These are phyloP conservation scores for Brachionus manjavacas DNA, from an alignment of 1,140 invertebrate species.

Conservation along the genomic window DNA sequence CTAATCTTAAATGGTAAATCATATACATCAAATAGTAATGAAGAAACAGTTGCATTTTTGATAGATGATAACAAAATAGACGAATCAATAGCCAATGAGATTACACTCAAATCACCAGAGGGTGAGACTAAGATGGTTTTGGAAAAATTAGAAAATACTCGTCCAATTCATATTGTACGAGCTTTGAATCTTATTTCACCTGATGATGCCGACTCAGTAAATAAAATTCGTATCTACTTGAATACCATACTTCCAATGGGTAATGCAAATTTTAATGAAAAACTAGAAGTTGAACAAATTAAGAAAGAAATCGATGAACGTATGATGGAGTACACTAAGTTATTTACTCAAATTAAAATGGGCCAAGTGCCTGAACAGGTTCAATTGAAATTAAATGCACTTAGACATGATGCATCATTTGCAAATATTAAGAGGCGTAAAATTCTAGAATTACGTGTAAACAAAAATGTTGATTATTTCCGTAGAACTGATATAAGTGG, in stretches of 20 bases:
- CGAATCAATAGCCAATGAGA: neutral
- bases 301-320: slow-evolving; percentile 30
- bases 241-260: neutral
- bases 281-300: slow-evolving; percentile 10
- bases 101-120: slow-evolving; percentile 5
- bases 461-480: slow-evolving; percentile 34
- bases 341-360: slow-evolving; percentile 28
- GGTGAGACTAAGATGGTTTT: neutral
- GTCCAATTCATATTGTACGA: slow-evolving; percentile 28
- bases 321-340: slow-evolving; percentile 16
- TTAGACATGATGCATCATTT: slow-evolving; percentile 30
- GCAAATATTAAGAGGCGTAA: neutral
- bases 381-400: slow-evolving; percentile 7
- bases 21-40: slow-evolving; percentile 31
- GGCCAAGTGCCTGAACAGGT: slow-evolving; percentile 27
- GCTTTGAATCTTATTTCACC: slow-evolving; percentile 13
- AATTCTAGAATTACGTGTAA: slow-evolving; percentile 8
- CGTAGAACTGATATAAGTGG: slow-evolving; percentile 15
- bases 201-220: slow-evolving; percentile 8
- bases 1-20: slow-evolving; percentile 5
- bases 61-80: neutral
- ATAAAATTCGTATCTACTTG: slow-evolving; percentile 9
- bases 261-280: neutral
- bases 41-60: slow-evolving; percentile 29
- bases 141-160: neutral